Conservation (phyloP, 2,797 vertebrate species). For the Parotocinclus haroldoi region DNA sequence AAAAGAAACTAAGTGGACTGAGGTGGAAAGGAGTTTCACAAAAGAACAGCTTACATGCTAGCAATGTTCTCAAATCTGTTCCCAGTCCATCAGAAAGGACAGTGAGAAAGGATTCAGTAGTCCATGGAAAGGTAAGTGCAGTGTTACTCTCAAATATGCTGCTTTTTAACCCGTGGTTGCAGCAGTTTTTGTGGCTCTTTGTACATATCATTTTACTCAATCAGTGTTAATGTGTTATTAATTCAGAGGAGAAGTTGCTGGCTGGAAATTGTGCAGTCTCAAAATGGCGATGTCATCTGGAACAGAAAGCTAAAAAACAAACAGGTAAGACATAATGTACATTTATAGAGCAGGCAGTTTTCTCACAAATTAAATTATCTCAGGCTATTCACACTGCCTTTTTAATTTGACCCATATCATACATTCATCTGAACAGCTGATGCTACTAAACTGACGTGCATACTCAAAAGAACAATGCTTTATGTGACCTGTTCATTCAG, state of each 20-base stretch:
- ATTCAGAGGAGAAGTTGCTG: slow-evolving; percentile 72
- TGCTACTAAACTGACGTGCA: too few species aligned
- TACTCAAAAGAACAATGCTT: too few species aligned
- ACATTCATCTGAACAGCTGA: too few species aligned
- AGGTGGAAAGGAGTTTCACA: slow-evolving; percentile 58
- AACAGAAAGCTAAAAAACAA: slow-evolving; percentile 73
- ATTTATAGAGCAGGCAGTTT: neutral
- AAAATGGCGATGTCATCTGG: slow-evolving; percentile 69
- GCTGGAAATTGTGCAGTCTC: slow-evolving; percentile 66
- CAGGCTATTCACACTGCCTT: neutral
- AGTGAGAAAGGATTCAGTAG: slow-evolving; percentile 68
- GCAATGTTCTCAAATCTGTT: slow-evolving; percentile 53
- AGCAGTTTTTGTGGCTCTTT: too few species aligned
- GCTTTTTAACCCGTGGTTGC: neutral
- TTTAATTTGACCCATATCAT: too few species aligned
- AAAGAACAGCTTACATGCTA: slow-evolving; percentile 58
- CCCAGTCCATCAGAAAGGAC: slow-evolving; percentile 66
- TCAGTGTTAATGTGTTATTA: neutral
- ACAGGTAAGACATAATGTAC: slow-evolving; percentile 47
- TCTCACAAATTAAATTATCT: neutral
- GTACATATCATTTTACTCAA: neutral
- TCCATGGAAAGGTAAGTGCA: slow-evolving; percentile 69
- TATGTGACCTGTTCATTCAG: too few species aligned
- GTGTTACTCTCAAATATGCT: neutral
- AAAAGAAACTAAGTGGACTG: slow-evolving; percentile 64